Conservation (phyloP, 2,797 vertebrate species). For the Paratrypauchen microcephalus region DNA sequence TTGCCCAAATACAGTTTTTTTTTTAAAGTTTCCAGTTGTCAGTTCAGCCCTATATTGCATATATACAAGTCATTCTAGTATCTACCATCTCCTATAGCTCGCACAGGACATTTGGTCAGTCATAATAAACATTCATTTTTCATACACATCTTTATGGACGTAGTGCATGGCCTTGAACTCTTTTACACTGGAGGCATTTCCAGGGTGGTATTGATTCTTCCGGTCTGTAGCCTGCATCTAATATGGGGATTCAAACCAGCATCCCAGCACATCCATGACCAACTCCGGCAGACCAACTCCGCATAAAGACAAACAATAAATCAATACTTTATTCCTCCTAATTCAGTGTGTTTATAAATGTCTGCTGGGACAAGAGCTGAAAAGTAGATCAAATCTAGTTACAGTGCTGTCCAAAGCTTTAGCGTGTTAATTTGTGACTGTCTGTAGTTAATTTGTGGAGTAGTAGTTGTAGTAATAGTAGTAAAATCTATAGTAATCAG, state of each 20-base stretch:
- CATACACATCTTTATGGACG: not conserved
- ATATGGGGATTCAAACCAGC: slow-evolving; percentile 23
- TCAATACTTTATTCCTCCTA: slow-evolving; percentile 1
- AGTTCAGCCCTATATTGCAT: too few species aligned
- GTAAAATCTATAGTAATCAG: too few species aligned
- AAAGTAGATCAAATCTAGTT: not conserved
- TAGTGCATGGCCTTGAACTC: not conserved
- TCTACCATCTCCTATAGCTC: not conserved
- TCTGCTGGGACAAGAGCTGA: not conserved
- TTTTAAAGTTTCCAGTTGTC: too few species aligned
- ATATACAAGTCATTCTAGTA: not conserved
- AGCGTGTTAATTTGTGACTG: too few species aligned
- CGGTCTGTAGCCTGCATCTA: not conserved
- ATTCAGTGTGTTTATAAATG: slow-evolving; percentile 17
- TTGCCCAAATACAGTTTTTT: too few species aligned
- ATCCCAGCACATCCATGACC: slow-evolving; percentile 10
- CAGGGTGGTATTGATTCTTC: slow-evolving; percentile 13
- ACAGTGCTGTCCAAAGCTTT: not conserved
- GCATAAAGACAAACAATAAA: slow-evolving; percentile 9
- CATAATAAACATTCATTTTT: not conserved
- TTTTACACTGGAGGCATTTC: not conserved
- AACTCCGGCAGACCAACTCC: slow-evolving; percentile 4
- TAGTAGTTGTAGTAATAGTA: too few species aligned
- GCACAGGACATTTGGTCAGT: not conserved
- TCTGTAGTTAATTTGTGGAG: too few species aligned